Conservation (phyloP, 2,113 vertebrate species). For the Rhineura floridana region DNA sequence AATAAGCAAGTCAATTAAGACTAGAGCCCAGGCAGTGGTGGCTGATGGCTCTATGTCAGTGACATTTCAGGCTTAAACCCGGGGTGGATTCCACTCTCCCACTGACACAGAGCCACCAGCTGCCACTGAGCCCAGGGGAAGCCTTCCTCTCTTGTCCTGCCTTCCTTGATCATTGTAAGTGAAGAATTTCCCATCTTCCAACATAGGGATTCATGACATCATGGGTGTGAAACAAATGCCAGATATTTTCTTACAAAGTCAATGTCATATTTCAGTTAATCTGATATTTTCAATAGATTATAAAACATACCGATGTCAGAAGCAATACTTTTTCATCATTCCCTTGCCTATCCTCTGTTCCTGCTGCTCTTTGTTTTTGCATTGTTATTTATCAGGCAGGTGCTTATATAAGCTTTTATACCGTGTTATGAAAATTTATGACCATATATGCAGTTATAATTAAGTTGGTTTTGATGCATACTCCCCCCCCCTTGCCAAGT, state of each 20-base stretch:
- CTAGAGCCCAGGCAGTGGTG: no score
- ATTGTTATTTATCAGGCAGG: background rate
- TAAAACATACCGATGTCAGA: background rate
- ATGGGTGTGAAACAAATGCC: background rate
- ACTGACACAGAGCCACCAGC: no score
- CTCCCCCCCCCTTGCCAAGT: background rate
- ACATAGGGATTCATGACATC: background rate
- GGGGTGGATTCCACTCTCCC: no score
- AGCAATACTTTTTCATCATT: background rate
- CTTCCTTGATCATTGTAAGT: background rate
- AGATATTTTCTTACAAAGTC: background rate
- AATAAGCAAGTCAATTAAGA: background rate
- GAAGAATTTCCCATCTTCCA: background rate
- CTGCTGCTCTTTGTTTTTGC: background rate
- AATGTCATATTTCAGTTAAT: background rate
- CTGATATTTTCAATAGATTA: background rate
- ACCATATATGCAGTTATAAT: background rate
- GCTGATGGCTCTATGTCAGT: no score
- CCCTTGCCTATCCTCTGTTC: background rate
- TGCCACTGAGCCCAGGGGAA: background rate
- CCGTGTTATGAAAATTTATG: background rate
- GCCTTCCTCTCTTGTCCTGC: background rate
- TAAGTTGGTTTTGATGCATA: constrained; percentile 3
- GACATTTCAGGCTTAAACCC: no score
- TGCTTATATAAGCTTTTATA: background rate